These are phyloP conservation scores for Muntiacus muntjak DNA, from an alignment of 2,113 vertebrate species.

Conservation along the genomic window DNA sequence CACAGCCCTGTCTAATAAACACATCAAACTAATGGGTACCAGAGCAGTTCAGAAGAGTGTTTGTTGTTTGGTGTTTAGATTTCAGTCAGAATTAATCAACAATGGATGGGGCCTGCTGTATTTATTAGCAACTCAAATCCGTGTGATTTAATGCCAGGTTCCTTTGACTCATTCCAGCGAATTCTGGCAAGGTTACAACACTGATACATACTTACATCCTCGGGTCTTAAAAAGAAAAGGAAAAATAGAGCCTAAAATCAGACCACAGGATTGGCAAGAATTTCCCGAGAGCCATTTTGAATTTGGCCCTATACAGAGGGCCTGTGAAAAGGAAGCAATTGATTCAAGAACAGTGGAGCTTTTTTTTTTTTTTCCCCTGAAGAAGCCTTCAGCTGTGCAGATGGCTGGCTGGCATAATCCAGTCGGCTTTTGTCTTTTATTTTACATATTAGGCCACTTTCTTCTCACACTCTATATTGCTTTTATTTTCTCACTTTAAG, in stretches of 20 bases:
- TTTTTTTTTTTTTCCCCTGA: conserved; percentile 69
- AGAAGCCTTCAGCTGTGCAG: conserved; percentile 80
- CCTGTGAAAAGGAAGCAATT: conserved; percentile 81
- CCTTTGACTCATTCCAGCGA: conserved; percentile 79
- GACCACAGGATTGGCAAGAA: conserved; percentile 77
- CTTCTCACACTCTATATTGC: conserved; percentile 24
- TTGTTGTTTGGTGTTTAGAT: conserved; percentile 86
- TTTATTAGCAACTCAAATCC: conserved; percentile 83
- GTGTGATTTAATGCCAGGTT: conserved; percentile 83
- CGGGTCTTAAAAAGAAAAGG: conserved; percentile 73
- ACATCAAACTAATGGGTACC: conserved; percentile 82
- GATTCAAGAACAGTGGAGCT: conserved; percentile 80
- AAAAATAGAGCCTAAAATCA: conserved; percentile 70
- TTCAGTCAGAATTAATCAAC: conserved; percentile 85
- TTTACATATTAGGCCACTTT: conserved; percentile 10
- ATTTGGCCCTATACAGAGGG: conserved; percentile 70
- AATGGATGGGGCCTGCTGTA: conserved; percentile 79
- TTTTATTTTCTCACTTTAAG: neutral
- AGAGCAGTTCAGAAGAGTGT: conserved; percentile 78
- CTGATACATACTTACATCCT: conserved; percentile 83
- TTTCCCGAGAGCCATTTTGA: conserved; percentile 84
- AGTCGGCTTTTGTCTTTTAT: conserved; percentile 75
- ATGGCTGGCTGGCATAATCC: conserved; percentile 78
- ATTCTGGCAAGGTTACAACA: conserved; percentile 80
- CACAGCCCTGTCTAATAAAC: conserved; percentile 84